phyloP scores from a whole-genome alignment of 2,888 invertebrate genomes.

The Drosophila monieri region DNA sequence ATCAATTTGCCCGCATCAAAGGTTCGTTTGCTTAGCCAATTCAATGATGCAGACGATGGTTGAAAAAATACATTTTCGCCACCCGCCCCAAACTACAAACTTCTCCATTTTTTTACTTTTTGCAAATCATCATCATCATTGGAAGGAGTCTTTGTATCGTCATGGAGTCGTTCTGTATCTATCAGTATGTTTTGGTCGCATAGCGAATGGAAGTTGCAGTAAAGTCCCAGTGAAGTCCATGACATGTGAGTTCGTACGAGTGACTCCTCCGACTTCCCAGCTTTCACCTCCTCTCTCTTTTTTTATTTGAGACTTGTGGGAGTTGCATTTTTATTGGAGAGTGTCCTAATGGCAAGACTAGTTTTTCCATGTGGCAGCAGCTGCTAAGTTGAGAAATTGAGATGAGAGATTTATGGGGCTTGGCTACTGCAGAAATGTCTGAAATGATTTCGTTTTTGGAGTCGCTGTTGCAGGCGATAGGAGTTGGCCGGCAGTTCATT shows the following conservation, averaged over 20 bases:
- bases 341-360: constrained; percentile 67
- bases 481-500: not conserved
- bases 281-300: constrained; percentile 25
- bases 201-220: constrained; percentile 41
- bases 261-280: constrained; percentile 22
- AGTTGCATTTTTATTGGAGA: constrained; percentile 63
- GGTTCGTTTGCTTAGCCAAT: constrained; percentile 73
- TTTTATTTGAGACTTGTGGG: constrained; percentile 27
- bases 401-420: constrained; percentile 68
- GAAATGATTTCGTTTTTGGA: constrained; percentile 34
- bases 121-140: constrained; percentile 72
- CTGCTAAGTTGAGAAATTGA: constrained; percentile 63
- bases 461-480: not conserved
- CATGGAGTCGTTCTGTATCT: constrained; percentile 76
- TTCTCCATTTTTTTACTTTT: constrained; percentile 45
- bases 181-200: constrained; percentile 52
- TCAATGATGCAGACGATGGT: constrained; percentile 54
- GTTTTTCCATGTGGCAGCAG: constrained; percentile 64
- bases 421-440: constrained; percentile 47
- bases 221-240: constrained; percentile 44
- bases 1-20: constrained; percentile 69
- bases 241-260: constrained; percentile 63
- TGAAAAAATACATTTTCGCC: constrained; percentile 24
- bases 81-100: constrained; percentile 1
- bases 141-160: constrained; percentile 61